A percentile compares a stretch with the other conserved stretches of the same genome.
Evolutionary conservation across 2,888 invertebrate genomes (phyloP).

Genomic region (Myathropa florea): DNA sequence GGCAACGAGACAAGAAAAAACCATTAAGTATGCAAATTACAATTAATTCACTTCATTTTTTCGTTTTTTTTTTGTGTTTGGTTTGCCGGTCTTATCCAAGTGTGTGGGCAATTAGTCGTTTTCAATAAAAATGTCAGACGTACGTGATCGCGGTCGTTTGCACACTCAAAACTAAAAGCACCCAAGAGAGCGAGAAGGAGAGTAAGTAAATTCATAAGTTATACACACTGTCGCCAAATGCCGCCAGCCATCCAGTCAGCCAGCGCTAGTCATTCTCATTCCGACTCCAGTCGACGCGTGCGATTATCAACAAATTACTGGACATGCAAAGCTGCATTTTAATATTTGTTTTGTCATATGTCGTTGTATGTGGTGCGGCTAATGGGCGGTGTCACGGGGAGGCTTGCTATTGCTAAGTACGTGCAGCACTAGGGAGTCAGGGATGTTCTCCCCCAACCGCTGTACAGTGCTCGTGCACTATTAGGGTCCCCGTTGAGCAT

Average conservation of each 20-base stretch:
- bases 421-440: background rate
- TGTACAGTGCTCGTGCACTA: constrained; percentile 1
- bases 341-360: constrained; percentile 68
- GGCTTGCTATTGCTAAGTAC: background rate
- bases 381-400: constrained; percentile 35
- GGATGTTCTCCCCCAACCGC: background rate
- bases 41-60: constrained; percentile 6
- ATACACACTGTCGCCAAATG: constrained; percentile 52
- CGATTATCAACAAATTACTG: constrained; percentile 71
- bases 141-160: constrained; percentile 68
- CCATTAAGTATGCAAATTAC: constrained; percentile 26
- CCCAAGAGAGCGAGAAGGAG: constrained; percentile 3
- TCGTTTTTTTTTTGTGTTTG: background rate
- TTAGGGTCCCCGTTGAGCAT: constrained; percentile 6
- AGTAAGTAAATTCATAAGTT: constrained; percentile 38
- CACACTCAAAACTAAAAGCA: constrained; percentile 34
- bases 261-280: constrained; percentile 7
- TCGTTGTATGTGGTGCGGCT: constrained; percentile 18
- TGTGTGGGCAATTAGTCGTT: constrained; percentile 63
- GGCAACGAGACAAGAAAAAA: background rate
- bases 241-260: constrained; percentile 7
- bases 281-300: constrained; percentile 63
- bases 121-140: constrained; percentile 63
- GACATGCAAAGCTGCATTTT: constrained; percentile 70
- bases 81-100: constrained; percentile 18